These are phyloP conservation scores for Xiphorhynchus elegans DNA, from an alignment of 2,113 vertebrate genomes.

Conservation along the genomic window DNA sequence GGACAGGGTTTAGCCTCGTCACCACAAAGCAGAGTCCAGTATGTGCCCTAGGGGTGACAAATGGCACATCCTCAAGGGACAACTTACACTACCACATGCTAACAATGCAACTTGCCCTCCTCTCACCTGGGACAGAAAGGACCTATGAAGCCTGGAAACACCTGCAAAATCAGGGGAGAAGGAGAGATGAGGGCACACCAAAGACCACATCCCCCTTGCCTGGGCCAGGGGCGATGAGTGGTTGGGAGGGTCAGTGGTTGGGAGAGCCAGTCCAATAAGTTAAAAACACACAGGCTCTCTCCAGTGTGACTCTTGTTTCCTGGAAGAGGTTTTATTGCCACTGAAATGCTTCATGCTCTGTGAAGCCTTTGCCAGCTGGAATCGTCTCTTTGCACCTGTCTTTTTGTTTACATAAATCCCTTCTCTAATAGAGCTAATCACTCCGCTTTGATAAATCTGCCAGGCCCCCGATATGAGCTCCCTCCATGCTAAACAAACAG, in stretches of 20 bases:
- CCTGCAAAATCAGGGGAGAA: not conserved
- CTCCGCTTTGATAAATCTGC: constrained; percentile 85
- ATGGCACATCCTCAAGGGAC: not conserved
- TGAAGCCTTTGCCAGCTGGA: constrained; percentile 79
- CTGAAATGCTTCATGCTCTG: constrained; percentile 69
- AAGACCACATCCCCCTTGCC: not conserved
- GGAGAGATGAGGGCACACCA: not conserved
- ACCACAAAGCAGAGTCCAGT: not conserved
- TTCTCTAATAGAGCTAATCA: constrained; percentile 87
- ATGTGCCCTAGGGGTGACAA: not conserved
- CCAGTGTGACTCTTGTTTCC: constrained; percentile 44
- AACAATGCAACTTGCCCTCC: not conserved
- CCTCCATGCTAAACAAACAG: constrained; percentile 73
- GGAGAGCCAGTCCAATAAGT: not conserved
- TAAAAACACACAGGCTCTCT: not conserved
- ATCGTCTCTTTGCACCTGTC: constrained; percentile 83
- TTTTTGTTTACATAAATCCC: constrained; percentile 89
- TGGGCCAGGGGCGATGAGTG: not conserved
- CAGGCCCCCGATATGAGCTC: constrained; percentile 75
- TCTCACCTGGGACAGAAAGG: not conserved
- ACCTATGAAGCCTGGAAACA: not conserved
- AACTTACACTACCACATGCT: fast-evolving
- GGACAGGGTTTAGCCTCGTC: not conserved
- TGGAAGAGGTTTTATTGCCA: constrained; percentile 77
- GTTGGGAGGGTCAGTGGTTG: fast-evolving